Evolutionary conservation across 1,140 invertebrate genomes (phyloP).

Genomic region (Drosophila virilis): DNA sequence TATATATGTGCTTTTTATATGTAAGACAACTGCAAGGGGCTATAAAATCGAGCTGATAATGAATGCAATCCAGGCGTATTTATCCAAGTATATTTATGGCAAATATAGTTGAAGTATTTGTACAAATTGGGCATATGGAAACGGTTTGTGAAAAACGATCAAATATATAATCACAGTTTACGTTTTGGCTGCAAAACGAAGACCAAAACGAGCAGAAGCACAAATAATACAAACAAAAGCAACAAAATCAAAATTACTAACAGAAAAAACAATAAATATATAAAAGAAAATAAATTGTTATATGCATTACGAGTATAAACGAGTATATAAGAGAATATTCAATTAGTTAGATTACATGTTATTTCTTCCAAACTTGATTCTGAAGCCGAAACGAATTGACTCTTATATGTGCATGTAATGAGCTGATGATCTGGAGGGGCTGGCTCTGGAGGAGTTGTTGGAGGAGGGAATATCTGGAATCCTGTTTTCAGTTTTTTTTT

Average conservation of each 20-base stretch:
- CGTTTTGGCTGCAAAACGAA: constrained; percentile 39
- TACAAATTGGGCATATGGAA: constrained; percentile 15
- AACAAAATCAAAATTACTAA: constrained; percentile 43
- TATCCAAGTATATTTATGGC: too few species aligned
- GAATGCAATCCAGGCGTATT: neutral
- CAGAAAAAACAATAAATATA: constrained; percentile 5
- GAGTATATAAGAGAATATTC: constrained; percentile 70
- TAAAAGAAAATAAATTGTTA: constrained; percentile 10
- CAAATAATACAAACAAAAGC: constrained; percentile 39
- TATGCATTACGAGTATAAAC: constrained; percentile 57
- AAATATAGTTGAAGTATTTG: neutral
- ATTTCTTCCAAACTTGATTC: constrained; percentile 88
- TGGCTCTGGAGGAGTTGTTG: constrained; percentile 92
- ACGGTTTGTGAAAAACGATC: too few species aligned
- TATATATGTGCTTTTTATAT: too few species aligned
- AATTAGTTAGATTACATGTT: constrained; percentile 86
- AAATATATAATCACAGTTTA: constrained; percentile 32
- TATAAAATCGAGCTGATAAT: constrained; percentile 7
- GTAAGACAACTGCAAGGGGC: too few species aligned
- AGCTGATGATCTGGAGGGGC: constrained; percentile 91
- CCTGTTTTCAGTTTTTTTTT: constrained; percentile 85
- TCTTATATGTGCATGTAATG: constrained; percentile 84
- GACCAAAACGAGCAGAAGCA: constrained; percentile 29
- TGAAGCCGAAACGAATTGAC: constrained; percentile 86
- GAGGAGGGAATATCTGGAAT: constrained; percentile 92